Conservation (phyloP, 1,140 invertebrate genomes). For the Ips nitidus region DNA sequence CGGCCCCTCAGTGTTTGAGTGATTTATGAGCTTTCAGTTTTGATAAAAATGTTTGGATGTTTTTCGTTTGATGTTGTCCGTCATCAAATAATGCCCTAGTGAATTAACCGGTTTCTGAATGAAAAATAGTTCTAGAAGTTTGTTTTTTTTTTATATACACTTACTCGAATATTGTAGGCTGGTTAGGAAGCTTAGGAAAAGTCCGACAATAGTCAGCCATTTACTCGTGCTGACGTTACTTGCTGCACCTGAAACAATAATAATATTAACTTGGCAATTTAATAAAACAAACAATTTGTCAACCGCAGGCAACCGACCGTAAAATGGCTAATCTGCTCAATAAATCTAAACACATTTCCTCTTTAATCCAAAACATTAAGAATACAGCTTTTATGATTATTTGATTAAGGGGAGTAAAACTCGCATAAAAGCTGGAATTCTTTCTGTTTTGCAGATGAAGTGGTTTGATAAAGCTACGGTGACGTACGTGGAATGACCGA, state of each 20-base stretch:
- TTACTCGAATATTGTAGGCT: constrained; percentile 15
- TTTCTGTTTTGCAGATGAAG: constrained; percentile 9
- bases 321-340: neutral
- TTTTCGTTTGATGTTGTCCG: constrained; percentile 7
- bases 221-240: neutral
- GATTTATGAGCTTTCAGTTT: constrained; percentile 21
- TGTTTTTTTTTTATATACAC: neutral
- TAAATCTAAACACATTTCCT: constrained; percentile 5
- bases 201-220: constrained; percentile 1
- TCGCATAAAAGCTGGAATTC: constrained; percentile 12
- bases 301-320: too few relatives aligned
- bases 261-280: neutral
- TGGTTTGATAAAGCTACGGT: constrained; percentile 15
- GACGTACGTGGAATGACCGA: constrained; percentile 5
- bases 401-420: constrained; percentile 17
- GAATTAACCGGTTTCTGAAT: too few relatives aligned
- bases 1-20: constrained; percentile 10
- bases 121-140: too few relatives aligned
- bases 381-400: constrained; percentile 7
- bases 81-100: neutral
- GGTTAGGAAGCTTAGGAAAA: constrained; percentile 7
- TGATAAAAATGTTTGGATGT: constrained; percentile 14
- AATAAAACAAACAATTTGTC: too few relatives aligned
- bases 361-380: neutral
- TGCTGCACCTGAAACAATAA: constrained; percentile 1